Conservation (phyloP, 2,888 invertebrate genomes). For the Oligia latruncula region DNA sequence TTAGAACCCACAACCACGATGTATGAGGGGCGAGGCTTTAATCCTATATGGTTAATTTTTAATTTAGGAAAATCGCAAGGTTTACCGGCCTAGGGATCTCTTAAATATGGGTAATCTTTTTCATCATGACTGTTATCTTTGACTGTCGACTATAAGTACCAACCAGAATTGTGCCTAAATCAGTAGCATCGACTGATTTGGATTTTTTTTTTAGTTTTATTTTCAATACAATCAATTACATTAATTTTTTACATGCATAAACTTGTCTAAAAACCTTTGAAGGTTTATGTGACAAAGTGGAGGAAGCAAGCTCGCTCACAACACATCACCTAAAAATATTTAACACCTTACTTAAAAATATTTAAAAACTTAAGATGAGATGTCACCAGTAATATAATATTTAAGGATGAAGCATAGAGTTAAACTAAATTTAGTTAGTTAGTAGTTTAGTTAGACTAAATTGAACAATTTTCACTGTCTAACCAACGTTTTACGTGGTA, state of each 20-base stretch:
- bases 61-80: neutral
- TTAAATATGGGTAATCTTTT: neutral
- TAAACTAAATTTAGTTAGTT: too few species aligned
- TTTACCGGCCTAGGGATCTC: neutral
- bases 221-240: too few species aligned
- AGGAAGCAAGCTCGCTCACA: too few species aligned
- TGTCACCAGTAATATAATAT: too few species aligned
- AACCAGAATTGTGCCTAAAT: neutral
- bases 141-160: neutral
- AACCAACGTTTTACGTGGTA: neutral
- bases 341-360: too few species aligned
- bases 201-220: too few species aligned
- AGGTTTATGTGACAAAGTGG: too few species aligned
- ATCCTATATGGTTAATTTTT: neutral
- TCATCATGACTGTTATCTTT: conserved; percentile 7
- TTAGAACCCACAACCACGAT: neutral
- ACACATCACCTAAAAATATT: too few species aligned
- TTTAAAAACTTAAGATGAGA: too few species aligned
- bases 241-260: too few species aligned
- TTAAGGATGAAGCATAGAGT: neutral
- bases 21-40: neutral
- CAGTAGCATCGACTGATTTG: neutral
- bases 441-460: too few species aligned
- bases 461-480: neutral
- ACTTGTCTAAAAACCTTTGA: too few species aligned